Base-by-base conservation (phyloP, 2,113 vertebrate species). In the Oncorhynchus mykiss region DNA sequence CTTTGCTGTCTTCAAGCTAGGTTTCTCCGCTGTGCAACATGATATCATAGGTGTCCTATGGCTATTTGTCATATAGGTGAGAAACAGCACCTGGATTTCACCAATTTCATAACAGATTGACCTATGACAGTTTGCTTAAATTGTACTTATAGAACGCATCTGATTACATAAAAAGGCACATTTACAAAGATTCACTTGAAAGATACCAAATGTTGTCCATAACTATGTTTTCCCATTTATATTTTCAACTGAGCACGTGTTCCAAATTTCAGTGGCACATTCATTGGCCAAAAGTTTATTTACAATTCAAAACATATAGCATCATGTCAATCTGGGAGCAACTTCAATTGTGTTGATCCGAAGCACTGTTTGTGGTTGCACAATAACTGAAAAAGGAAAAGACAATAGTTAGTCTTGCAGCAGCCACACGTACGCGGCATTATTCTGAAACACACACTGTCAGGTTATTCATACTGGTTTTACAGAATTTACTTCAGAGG, bases 291-390 rank as follows among this genome's bases (percentile, higher is more conserved):
- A 62, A 11, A 14, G n/a, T 1, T 22, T 70, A 49, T 70, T 49
- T 49, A 70, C 68, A 70, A 25, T 48, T 22, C n/a, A 48, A 27
- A 70, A 22, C 9, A n/a, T 20, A 4, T 48, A 45, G 8, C 20
- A 49, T 94, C 84, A 95, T 0, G 77, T 81, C 80, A 96, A 73
- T 12, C 76, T 2, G 0, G 95, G 94, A 9, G 92, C 93, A 1
- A 97, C 85, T 67, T 95, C 91, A 0, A 97, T 90, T 82, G 76
- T 88, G 90, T 96, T 96, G 74, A 97, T 95, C 80, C 96, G 84
- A 1, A 97, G 94, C 24, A 97, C 16, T 0, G 94, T 96, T 91
- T 97, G 96, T 0, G 95, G 91, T 45, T 75, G 87, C 24, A 86
- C 4, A 0, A 89, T 90, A 60, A 93, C 96, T 97, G 91, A 3